Evolutionary conservation across 2,797 vertebrate genomes (phyloP).

Genomic region (Steatocranus sp.): DNA sequence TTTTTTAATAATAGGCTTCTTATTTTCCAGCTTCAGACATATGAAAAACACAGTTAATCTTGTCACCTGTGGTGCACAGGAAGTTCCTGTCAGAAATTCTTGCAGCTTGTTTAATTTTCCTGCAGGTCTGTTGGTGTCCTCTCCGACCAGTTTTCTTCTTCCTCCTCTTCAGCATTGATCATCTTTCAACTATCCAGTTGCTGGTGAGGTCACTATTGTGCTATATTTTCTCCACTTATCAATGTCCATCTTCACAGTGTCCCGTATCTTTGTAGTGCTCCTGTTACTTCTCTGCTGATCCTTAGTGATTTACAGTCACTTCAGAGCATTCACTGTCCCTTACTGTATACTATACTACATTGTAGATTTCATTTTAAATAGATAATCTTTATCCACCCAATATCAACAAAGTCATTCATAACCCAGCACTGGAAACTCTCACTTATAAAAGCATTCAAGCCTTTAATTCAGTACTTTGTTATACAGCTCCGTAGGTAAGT

Average conservation of each 20-base stretch:
- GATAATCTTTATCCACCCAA: not conserved
- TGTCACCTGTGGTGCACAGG: not conserved
- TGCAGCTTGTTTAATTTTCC: not conserved
- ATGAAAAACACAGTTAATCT: not conserved
- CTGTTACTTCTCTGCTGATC: not conserved
- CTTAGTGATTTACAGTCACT: not conserved
- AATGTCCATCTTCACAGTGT: not conserved
- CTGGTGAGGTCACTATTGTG: not conserved
- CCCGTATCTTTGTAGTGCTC: not conserved
- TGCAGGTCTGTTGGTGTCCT: not conserved
- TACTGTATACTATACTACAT: not conserved
- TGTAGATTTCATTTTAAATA: not conserved
- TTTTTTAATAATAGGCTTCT: not conserved
- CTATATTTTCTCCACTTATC: not conserved
- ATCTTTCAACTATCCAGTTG: not conserved
- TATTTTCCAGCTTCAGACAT: not conserved
- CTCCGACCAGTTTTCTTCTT: not conserved
- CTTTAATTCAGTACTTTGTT: not conserved
- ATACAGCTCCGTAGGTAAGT: not conserved
- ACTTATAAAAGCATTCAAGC: not conserved
- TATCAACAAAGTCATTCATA: not conserved
- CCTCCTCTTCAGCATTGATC: not conserved
- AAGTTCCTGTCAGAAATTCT: not conserved
- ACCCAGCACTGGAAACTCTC: not conserved
- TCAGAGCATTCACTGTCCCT: not conserved